A percentile compares a stretch with the other conserved stretches of the same genome.
These are phyloP conservation scores for Calypte anna DNA, from an alignment of 2,113 vertebrate species.

Conservation along the genomic window DNA sequence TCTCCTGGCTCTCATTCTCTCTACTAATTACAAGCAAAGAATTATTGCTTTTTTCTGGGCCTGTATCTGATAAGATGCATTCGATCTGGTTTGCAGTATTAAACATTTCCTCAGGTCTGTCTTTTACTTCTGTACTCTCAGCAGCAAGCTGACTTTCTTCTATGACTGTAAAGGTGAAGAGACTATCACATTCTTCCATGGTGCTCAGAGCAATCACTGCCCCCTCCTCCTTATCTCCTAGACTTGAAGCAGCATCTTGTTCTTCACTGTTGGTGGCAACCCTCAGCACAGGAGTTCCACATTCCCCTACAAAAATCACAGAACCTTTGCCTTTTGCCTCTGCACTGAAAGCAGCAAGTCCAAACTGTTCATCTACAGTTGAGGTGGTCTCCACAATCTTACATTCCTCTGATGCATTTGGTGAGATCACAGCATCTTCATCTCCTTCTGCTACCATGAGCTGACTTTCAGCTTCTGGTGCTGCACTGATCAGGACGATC, in stretches of 20 bases:
- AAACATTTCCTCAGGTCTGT: neutral
- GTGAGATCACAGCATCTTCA: constrained; percentile 50
- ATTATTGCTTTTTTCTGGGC: neutral
- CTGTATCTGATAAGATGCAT: neutral
- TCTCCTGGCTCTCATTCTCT: neutral
- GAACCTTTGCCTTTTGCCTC: neutral
- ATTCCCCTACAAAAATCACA: constrained; percentile 13
- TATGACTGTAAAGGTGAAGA: neutral
- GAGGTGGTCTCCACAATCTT: constrained; percentile 1
- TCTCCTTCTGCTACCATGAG: neutral
- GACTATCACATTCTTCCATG: constrained; percentile 8
- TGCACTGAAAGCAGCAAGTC: neutral
- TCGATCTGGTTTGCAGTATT: constrained; percentile 2
- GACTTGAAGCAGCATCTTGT: neutral
- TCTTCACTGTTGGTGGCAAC: constrained; percentile 1
- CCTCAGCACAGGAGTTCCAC: constrained; percentile 40
- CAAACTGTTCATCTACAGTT: neutral
- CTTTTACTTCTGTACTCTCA: neutral
- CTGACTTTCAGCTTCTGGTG: constrained; percentile 30
- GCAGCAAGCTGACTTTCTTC: constrained; percentile 9
- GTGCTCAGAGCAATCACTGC: constrained; percentile 7
- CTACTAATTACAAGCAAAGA: neutral
- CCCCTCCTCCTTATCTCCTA: neutral
- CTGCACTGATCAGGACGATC: constrained; percentile 53
- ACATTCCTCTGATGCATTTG: constrained; percentile 63